phyloP scores from a whole-genome alignment of 2,888 invertebrate species.

The Gnatocerus cornutus region DNA sequence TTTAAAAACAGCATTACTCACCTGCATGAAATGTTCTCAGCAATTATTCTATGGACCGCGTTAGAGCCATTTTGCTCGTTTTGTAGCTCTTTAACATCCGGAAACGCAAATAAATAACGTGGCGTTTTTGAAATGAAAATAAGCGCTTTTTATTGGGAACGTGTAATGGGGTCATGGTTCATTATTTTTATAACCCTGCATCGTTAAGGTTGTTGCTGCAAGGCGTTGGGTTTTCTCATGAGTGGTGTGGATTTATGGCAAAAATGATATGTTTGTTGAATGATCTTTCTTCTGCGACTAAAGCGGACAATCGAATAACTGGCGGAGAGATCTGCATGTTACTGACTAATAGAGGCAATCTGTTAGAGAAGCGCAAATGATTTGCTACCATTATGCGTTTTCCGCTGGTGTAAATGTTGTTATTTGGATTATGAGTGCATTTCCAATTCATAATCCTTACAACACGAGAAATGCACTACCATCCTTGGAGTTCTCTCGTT shows the following conservation, averaged over 20 bases:
- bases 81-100: slow-evolving; percentile 30
- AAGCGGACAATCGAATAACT: slow-evolving; percentile 19
- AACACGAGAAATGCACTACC: slow-evolving; percentile 29
- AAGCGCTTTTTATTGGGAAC: not conserved
- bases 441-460: slow-evolving; percentile 28
- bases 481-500: slow-evolving; percentile 7
- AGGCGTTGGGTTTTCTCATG: too few relatives aligned
- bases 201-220: not conserved
- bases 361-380: slow-evolving; percentile 19
- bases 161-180: slow-evolving; percentile 8
- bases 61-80: slow-evolving; percentile 42
- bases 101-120: slow-evolving; percentile 41
- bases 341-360: slow-evolving; percentile 27
- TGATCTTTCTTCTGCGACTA: not conserved
- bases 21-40: slow-evolving; percentile 45
- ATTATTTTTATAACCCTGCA: slow-evolving; percentile 9
- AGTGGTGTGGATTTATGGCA: too few relatives aligned
- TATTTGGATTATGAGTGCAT: slow-evolving; percentile 23
- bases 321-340: slow-evolving; percentile 23
- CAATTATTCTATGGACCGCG: slow-evolving; percentile 36
- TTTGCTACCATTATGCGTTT: slow-evolving; percentile 25
- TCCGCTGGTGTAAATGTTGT: slow-evolving; percentile 23
- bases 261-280: not conserved
- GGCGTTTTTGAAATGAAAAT: slow-evolving; percentile 18
- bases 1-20: slow-evolving; percentile 48